phyloP scores from a whole-genome alignment of 2,113 vertebrate species.

The Thamnaconus septentrionalis region DNA sequence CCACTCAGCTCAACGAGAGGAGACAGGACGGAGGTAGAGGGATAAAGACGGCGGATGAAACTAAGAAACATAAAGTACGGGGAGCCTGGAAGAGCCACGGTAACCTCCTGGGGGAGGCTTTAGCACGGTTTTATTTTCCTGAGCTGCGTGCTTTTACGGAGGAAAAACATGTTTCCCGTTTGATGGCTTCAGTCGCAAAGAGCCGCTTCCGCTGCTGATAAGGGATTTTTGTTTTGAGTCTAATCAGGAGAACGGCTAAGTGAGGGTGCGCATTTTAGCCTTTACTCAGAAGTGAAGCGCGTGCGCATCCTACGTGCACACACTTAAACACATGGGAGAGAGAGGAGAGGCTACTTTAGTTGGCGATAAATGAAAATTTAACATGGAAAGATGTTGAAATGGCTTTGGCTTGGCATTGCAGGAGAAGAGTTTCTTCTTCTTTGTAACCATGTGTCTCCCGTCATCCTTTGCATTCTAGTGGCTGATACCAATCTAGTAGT shows the following conservation, averaged over 20 bases:
- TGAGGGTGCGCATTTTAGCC: constrained; percentile 14
- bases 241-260: constrained; percentile 57
- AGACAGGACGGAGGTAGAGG: constrained; percentile 11
- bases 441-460: no score
- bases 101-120: constrained; percentile 18
- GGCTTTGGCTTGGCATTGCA: no score
- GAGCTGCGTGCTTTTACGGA: constrained; percentile 15
- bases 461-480: no score
- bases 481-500: no score
- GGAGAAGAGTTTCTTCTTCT: no score
- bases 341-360: no score
- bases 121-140: constrained; percentile 4
- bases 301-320: not conserved
- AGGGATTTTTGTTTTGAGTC: constrained; percentile 46
- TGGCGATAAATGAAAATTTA: no score
- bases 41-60: constrained; percentile 17
- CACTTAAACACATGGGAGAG: not conserved
- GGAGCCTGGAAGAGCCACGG: constrained; percentile 13
- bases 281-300: not conserved
- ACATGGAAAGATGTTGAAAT: no score
- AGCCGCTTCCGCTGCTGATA: constrained; percentile 65
- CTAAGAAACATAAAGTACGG: constrained; percentile 20
- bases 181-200: constrained; percentile 33
- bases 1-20: constrained; percentile 14
- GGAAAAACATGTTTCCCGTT: constrained; percentile 30